A percentile compares a stretch with the other conserved stretches of the same genome.
Evolutionary conservation across 2,888 invertebrate species (phyloP).

Genomic region (Dynastes tityus): DNA sequence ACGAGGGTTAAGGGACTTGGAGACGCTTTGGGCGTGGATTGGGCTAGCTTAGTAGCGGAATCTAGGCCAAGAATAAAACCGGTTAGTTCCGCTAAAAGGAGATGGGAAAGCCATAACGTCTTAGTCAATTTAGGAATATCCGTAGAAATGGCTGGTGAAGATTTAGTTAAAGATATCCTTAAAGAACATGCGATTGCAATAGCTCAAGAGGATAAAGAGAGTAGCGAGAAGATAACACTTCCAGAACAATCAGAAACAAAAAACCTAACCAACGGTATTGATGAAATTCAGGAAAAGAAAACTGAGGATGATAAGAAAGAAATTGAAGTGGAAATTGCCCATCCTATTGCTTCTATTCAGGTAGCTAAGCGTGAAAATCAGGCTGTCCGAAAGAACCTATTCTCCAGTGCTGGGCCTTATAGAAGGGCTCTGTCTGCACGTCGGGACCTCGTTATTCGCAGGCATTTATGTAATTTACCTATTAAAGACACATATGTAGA

Average conservation of each 20-base stretch:
- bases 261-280: constrained; percentile 51
- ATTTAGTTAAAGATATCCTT: constrained; percentile 72
- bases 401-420: constrained; percentile 82
- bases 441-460: constrained; percentile 82
- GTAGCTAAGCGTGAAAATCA: constrained; percentile 76
- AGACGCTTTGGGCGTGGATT: constrained; percentile 96
- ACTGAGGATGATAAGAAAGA: constrained; percentile 40
- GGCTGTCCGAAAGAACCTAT: constrained; percentile 76
- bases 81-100: constrained; percentile 77
- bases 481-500: constrained; percentile 73
- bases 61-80: constrained; percentile 75
- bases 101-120: constrained; percentile 87
- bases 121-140: constrained; percentile 88
- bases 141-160: constrained; percentile 82
- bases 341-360: constrained; percentile 76
- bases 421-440: constrained; percentile 86
- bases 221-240: constrained; percentile 54
- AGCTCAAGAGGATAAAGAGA: constrained; percentile 58
- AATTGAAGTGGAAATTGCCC: constrained; percentile 62
- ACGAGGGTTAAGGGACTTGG: constrained; percentile 83
- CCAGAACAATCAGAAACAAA: constrained; percentile 48
- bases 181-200: constrained; percentile 65
- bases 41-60: constrained; percentile 91
- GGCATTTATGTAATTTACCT: constrained; percentile 81
- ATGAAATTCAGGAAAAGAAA: constrained; percentile 53